phyloP scores from a whole-genome alignment of 2,113 vertebrate genomes.

The Odontophorus gujanensis region DNA sequence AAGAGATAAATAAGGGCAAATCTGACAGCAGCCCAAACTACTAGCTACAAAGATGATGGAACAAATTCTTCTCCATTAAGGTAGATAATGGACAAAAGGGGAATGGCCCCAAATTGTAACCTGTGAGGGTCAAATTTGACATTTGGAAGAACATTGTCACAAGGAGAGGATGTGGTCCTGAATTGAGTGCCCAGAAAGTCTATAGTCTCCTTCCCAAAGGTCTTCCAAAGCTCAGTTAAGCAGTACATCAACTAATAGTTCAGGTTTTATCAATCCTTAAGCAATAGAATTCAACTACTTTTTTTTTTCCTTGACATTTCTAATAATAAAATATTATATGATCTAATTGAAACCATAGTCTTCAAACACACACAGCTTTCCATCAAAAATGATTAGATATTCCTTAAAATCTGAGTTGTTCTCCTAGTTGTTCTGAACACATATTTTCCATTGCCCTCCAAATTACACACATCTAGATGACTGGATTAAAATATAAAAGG shows the following conservation, averaged over 20 bases:
- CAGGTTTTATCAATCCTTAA: neutral
- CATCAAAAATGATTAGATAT: neutral
- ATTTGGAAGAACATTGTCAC: neutral
- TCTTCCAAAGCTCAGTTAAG: neutral
- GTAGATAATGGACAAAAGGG: neutral
- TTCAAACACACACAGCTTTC: neutral
- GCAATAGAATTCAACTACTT: neutral
- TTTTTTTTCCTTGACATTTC: neutral
- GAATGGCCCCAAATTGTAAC: neutral
- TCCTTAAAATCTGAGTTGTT: neutral
- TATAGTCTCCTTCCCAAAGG: neutral
- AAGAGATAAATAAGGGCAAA: neutral
- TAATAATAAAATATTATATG: neutral
- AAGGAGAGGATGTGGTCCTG: neutral
- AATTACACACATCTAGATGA: neutral
- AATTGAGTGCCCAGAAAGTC: neutral
- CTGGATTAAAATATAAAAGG: neutral
- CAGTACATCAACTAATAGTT: neutral
- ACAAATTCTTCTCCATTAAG: neutral
- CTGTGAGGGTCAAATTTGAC: neutral
- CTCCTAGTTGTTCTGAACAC: neutral
- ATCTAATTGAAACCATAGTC: neutral
- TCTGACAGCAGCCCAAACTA: rapidly evolving
- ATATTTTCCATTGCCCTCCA: neutral
- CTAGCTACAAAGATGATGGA: neutral